These are phyloP conservation scores for Melanostigma gelatinosum DNA, from an alignment of 2,113 vertebrate species.

Conservation along the genomic window DNA sequence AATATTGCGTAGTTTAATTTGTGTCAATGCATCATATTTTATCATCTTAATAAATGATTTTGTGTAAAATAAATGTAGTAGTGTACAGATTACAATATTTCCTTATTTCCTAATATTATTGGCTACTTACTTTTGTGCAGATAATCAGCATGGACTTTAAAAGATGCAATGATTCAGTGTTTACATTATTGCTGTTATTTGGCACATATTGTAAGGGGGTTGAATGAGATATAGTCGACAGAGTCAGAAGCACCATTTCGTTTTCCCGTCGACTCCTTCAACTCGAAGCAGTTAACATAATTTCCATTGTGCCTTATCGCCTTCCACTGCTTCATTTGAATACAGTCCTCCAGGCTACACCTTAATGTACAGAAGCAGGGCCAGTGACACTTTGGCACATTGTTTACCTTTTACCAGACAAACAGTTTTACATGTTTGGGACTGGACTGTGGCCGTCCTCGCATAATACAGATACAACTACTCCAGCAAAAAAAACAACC, in stretches of 20 bases:
- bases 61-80: not conserved
- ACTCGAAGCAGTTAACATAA: constrained; percentile 53
- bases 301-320: constrained; percentile 69
- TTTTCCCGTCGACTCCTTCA: constrained; percentile 4
- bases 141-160: not conserved
- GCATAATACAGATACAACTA: not conserved
- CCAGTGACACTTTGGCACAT: not conserved
- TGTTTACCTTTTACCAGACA: constrained; percentile 43
- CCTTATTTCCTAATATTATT: not conserved
- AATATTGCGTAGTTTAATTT: not conserved
- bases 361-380: constrained; percentile 11
- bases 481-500: not conserved
- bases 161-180: not conserved
- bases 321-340: constrained; percentile 64
- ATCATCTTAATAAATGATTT: not conserved
- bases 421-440: not conserved
- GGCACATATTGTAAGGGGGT: not conserved
- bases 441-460: not conserved
- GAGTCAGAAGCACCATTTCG: not conserved
- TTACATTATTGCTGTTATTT: not conserved
- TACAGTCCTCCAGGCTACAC: constrained; percentile 60
- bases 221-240: not conserved
- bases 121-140: not conserved
- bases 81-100: not conserved
- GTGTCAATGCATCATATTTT: not conserved